These are phyloP conservation scores for Anagrus nilaparvatae DNA, from an alignment of 1,140 invertebrate species.

Conservation along the genomic window DNA sequence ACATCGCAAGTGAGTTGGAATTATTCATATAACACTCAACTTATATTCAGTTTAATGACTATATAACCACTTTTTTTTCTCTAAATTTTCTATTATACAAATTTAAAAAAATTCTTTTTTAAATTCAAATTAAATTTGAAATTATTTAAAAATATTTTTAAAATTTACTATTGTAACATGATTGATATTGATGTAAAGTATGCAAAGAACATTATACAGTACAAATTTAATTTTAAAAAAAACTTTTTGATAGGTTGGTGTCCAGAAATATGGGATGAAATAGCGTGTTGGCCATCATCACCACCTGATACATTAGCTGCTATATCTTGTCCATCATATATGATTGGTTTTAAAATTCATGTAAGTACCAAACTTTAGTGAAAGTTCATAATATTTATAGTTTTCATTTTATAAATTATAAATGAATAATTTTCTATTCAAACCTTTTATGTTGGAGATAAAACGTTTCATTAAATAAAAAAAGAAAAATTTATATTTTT, in stretches of 20 bases:
- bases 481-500: neutral
- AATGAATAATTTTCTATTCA: neutral
- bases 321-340: constrained; percentile 42
- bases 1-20: too few species aligned
- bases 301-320: constrained; percentile 33
- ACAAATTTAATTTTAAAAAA: too few species aligned
- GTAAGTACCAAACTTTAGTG: constrained; percentile 23
- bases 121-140: too few species aligned
- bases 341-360: constrained; percentile 39
- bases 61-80: too few species aligned
- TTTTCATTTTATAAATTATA: neutral
- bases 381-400: neutral
- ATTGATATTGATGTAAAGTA: too few species aligned
- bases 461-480: neutral
- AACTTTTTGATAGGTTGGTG: constrained; percentile 37
- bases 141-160: too few species aligned
- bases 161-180: too few species aligned
- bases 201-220: too few species aligned
- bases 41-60: too few species aligned
- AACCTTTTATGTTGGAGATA: neutral
- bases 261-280: constrained; percentile 43
- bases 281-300: constrained; percentile 47
- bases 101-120: too few species aligned
- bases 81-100: too few species aligned
- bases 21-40: too few species aligned